Evolutionary conservation across 1,140 invertebrate species (phyloP).

Genomic region (Eufriesea mexicana): DNA sequence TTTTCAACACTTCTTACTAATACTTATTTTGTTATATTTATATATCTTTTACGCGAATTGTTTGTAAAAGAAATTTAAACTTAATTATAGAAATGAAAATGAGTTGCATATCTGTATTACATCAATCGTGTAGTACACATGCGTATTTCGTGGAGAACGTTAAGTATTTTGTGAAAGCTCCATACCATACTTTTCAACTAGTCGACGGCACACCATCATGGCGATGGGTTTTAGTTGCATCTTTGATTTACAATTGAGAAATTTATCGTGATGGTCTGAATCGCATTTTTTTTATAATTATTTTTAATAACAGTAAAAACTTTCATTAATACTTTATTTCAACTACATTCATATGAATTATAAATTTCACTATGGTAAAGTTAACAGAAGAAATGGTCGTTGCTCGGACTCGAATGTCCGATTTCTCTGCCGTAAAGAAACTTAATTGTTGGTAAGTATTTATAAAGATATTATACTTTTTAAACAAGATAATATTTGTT

Average conservation of each 20-base stretch:
- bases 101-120: background rate
- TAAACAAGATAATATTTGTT: background rate
- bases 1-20: background rate
- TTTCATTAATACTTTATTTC: background rate
- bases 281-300: constrained; percentile 28
- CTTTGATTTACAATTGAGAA: constrained; percentile 36
- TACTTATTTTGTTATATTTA: background rate
- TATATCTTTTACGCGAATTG: background rate
- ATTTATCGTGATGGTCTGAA: constrained; percentile 53
- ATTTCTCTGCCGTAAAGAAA: constrained; percentile 91
- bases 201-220: constrained; percentile 60
- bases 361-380: constrained; percentile 85
- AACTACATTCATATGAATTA: constrained; percentile 12
- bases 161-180: constrained; percentile 46
- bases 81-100: background rate
- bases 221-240: constrained; percentile 44
- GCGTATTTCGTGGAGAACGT: background rate
- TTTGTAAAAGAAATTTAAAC: background rate
- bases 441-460: constrained; percentile 93
- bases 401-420: constrained; percentile 92
- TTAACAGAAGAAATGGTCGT: constrained; percentile 96
- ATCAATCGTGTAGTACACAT: background rate
- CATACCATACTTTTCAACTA: constrained; percentile 48
- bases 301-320: background rate
- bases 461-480: background rate